A percentile compares a stretch with the other conserved stretches of the same genome.
Evolutionary conservation across 2,797 vertebrate genomes (phyloP).

Genomic region (Tapirus indicus): DNA sequence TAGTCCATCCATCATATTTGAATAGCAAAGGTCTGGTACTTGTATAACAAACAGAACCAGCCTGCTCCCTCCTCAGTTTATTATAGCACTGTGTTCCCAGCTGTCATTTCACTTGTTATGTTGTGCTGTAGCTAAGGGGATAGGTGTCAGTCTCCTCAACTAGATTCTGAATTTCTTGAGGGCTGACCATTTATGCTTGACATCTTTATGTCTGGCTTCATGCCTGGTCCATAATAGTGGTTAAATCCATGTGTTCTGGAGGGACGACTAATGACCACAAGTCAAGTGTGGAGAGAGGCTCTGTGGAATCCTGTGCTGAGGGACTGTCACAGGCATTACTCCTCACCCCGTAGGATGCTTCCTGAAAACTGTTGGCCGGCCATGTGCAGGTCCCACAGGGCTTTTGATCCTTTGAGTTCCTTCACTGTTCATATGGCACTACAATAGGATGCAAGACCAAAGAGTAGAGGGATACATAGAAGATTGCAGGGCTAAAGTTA

Average conservation of each 20-base stretch:
- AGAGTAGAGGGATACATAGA: neutral
- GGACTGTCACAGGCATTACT: neutral
- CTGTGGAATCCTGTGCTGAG: neutral
- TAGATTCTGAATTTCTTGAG: slow-evolving; percentile 47
- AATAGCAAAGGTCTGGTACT: neutral
- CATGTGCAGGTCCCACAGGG: neutral
- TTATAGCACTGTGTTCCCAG: neutral
- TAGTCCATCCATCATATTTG: neutral
- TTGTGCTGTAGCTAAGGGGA: neutral
- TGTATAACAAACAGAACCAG: neutral
- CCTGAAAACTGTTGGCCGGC: neutral
- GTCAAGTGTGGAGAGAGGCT: neutral
- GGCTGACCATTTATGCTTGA: slow-evolving; percentile 6
- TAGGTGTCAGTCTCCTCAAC: neutral
- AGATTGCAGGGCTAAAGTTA: neutral
- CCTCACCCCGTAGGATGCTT: neutral
- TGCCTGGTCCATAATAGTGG: neutral
- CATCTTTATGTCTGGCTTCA: slow-evolving; percentile 4
- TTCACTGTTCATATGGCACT: neutral
- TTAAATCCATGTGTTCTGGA: neutral
- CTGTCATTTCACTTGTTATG: neutral
- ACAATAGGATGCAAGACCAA: neutral
- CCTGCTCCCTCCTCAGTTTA: neutral
- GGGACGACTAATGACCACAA: neutral
- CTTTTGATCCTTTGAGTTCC: neutral